These are phyloP conservation scores for Myiagra hebetior DNA, from an alignment of 2,113 vertebrate genomes.

Conservation along the genomic window DNA sequence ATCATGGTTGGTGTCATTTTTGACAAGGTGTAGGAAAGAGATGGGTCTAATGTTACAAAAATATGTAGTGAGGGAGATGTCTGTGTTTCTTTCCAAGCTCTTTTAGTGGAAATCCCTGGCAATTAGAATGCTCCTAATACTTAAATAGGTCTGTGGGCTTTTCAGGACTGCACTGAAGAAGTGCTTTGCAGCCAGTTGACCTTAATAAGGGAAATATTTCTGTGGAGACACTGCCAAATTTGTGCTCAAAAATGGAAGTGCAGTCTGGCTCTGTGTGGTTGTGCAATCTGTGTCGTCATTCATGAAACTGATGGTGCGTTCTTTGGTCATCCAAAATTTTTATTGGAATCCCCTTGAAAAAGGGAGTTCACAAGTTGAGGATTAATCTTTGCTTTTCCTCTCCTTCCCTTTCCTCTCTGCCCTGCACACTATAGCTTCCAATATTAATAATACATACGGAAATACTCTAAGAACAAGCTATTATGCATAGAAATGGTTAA, in stretches of 20 bases:
- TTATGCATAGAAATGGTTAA: background rate
- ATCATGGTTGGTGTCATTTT: background rate
- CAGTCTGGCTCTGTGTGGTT: background rate
- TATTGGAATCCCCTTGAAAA: background rate
- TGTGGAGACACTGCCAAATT: constrained; percentile 33
- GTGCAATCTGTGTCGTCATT: background rate
- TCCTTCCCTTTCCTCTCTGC: background rate
- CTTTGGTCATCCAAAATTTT: background rate
- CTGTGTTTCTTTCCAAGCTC: background rate
- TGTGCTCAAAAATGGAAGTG: constrained; percentile 56
- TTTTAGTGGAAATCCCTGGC: background rate
- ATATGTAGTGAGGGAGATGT: background rate
- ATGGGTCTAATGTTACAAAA: background rate
- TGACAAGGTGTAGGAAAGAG: background rate
- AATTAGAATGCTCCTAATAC: background rate
- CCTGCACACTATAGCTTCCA: background rate
- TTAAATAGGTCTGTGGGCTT: background rate
- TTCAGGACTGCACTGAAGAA: background rate
- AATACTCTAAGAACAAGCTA: background rate
- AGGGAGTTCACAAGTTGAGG: background rate
- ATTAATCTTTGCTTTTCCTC: background rate
- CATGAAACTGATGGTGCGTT: background rate
- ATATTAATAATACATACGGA: background rate
- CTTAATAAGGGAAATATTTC: constrained; percentile 58
- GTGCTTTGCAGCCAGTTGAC: constrained; percentile 26